phyloP scores from a whole-genome alignment of 2,797 vertebrate species.

The Enteromius mattozi region DNA sequence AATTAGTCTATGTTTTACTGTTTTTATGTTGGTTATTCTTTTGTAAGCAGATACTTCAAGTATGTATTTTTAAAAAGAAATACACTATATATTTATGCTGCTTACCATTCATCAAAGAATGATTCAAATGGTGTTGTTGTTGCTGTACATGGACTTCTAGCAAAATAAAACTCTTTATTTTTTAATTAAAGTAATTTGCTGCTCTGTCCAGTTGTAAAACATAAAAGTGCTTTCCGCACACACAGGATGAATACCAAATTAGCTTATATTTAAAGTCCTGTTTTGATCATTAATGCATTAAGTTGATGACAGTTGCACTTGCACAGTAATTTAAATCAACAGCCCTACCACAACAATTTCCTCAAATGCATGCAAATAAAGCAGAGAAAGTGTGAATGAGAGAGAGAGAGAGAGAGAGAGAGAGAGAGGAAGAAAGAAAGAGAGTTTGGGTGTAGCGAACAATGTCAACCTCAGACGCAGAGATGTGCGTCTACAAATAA shows the following conservation, averaged over 20 bases:
- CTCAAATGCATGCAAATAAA: slow-evolving; percentile 42
- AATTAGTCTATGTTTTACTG: background rate
- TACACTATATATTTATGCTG: background rate
- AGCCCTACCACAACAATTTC: slow-evolving; percentile 38
- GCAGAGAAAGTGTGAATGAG: slow-evolving; percentile 23
- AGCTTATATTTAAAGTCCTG: slow-evolving; percentile 39
- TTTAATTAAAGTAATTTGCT: background rate
- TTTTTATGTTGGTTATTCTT: background rate
- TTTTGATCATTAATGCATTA: slow-evolving; percentile 53
- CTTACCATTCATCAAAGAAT: background rate
- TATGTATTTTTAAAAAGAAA: background rate
- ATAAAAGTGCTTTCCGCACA: background rate
- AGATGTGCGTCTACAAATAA: slow-evolving; percentile 55
- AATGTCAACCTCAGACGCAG: slow-evolving; percentile 54
- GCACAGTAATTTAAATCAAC: slow-evolving; percentile 55
- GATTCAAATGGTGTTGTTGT: background rate
- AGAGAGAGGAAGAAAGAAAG: background rate
- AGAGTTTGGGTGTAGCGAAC: slow-evolving; percentile 21
- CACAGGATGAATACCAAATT: slow-evolving; percentile 31
- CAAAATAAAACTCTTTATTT: background rate
- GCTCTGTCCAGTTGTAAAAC: background rate
- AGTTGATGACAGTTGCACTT: slow-evolving; percentile 40
- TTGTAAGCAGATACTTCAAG: background rate
- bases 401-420: slow-evolving; percentile 21
- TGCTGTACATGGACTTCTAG: background rate